Evolutionary conservation across 2,888 invertebrate genomes (phyloP), one percentile per base, ranked within the genome.

Genomic region (Sesamia inferens): DNA sequence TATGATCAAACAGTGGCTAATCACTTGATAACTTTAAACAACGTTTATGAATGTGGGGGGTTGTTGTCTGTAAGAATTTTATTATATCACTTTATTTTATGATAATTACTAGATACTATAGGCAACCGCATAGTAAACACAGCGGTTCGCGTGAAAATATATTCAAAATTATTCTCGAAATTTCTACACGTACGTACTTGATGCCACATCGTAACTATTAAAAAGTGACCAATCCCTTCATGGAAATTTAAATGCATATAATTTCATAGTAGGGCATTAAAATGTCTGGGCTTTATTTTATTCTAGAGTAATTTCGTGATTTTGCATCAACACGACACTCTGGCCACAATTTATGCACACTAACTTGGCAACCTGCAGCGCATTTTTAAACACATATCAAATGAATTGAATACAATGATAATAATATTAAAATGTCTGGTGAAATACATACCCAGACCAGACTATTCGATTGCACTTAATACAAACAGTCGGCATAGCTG

Each of bases 391-490:
- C 71, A 67, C 64, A 67, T 83, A 79, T 70, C 80, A 67, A 82
- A 83, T 79, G 64, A 66, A 82, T 78, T 66, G 31, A 75, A 72
- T 79, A 64, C 65, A 81, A 63, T 68, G 71, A 78, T 78, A 81
- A 71, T 75, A 73, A 74, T 73, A 84, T 73, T 75, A 75, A 75
- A 79, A 74, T 76, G 71, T 82, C 76, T 82, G 76, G 72, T 79
- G 77, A 78, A 78, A 84, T 59, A 84, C 72, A 81, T 84, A 78
- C 74, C 66, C 67, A 68, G 79, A 78, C 66, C 67, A 68, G 79
- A 78, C 78, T 74, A 82, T 83, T 81, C 71, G 74, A 83, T 85
- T 82, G 80, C 81, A 87, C 81, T 84, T 78, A 79, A 76, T 68
- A 80, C 76, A 76, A 75, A 75, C 74, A 83, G 73, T 81, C 68